phyloP scores from a whole-genome alignment of 30 jellyfish, hydroid and myxozoan species.

The Cassiopea andromeda region DNA sequence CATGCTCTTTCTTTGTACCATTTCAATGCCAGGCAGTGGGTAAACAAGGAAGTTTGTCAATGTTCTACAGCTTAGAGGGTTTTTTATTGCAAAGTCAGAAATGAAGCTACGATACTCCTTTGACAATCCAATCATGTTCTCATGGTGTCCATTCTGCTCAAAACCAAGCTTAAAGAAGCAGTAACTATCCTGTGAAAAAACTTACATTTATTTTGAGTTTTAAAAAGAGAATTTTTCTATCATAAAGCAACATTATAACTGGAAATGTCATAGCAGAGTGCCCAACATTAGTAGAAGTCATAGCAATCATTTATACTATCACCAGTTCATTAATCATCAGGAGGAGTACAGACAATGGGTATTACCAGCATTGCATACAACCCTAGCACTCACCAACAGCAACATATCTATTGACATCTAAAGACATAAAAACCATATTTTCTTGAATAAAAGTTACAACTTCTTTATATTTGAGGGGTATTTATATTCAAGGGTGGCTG shows the following conservation, averaged over 20 bases:
- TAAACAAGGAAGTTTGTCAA: slow-evolving; percentile 54
- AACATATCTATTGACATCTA: no score
- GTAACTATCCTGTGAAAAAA: slow-evolving; percentile 23
- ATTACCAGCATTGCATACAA: no score
- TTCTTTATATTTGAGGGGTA: no score
- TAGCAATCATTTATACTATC: no score
- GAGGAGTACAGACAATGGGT: no score
- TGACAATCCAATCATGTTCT: slow-evolving; percentile 33
- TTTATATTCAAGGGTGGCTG: no score
- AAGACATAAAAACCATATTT: no score
- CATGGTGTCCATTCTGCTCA: slow-evolving; percentile 19
- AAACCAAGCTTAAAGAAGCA: slow-evolving; percentile 48
- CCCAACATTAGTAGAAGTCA: no score
- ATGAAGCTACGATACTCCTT: slow-evolving; percentile 45
- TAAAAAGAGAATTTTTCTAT: neutral
- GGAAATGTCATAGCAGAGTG: neutral
- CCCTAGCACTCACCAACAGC: no score
- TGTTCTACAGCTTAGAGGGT: slow-evolving; percentile 47
- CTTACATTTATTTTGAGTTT: no score
- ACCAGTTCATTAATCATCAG: no score
- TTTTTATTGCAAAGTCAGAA: slow-evolving; percentile 60
- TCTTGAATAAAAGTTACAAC: no score
- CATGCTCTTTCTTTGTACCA: slow-evolving; percentile 31
- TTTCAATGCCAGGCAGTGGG: slow-evolving; percentile 12
- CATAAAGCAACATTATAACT: neutral